Evolutionary conservation across 2,888 invertebrate genomes (phyloP).

Genomic region (Phortica okadai): DNA sequence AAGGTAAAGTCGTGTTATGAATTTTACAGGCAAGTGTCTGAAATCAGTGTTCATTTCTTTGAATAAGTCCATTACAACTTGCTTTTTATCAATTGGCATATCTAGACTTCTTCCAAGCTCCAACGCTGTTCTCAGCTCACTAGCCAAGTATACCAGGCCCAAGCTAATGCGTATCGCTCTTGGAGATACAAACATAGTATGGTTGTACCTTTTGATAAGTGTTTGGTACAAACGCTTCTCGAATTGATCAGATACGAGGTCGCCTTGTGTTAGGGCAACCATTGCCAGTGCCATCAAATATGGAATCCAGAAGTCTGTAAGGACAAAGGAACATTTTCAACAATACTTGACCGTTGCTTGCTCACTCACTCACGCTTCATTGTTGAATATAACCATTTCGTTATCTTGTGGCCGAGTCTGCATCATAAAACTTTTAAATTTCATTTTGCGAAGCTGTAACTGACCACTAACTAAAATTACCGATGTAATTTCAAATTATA

Average conservation of each 20-base stretch:
- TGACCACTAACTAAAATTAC: no score
- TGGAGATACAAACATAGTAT: conserved; percentile 11
- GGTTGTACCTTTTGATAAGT: conserved; percentile 3
- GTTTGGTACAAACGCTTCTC: neutral
- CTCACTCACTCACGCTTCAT: no score
- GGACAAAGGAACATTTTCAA: no score
- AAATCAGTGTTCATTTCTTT: conserved; percentile 11
- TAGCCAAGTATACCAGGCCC: conserved; percentile 15
- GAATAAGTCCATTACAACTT: neutral
- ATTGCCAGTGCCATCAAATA: no score
- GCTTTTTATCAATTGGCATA: neutral
- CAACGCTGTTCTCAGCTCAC: neutral
- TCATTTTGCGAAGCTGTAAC: no score
- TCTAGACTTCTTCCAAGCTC: neutral
- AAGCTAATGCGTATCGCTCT: conserved; percentile 11
- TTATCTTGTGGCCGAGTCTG: no score
- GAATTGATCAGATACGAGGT: neutral
- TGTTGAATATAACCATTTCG: no score
- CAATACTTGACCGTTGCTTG: no score
- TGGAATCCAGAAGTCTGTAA: no score
- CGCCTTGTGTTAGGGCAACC: no score
- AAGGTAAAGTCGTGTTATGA: conserved; percentile 13
- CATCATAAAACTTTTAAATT: no score
- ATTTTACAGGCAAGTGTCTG: neutral
- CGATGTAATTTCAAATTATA: no score